These are phyloP conservation scores for Ianthella basta DNA, from an alignment of 37 sponge, comb jelly and placozoan genomes.

Conservation along the genomic window DNA sequence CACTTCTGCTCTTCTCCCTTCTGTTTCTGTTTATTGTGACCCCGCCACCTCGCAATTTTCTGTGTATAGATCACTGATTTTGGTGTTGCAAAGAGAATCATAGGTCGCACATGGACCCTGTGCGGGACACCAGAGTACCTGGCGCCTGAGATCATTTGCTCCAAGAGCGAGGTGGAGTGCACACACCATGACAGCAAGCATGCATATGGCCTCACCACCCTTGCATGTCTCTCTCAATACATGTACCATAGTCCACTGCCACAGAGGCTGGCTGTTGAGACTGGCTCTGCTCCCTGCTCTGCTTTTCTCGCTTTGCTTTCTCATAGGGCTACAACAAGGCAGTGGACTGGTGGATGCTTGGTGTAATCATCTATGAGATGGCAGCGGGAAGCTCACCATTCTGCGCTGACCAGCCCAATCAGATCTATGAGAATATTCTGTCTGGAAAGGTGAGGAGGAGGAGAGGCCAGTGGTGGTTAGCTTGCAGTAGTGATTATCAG, in stretches of 20 bases:
- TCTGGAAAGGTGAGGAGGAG: conserved; percentile 84
- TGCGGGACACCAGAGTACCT: conserved; percentile 99
- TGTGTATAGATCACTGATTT: conserved; percentile 90
- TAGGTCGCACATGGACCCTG: conserved; percentile 97
- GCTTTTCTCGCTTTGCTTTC: background rate
- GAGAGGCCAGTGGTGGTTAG: too few relatives aligned
- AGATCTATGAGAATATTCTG: conserved; percentile 99
- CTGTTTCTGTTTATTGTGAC: too few relatives aligned
- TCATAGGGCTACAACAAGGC: conserved; percentile 98
- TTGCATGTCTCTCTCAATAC: background rate
- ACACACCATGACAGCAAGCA: too few relatives aligned
- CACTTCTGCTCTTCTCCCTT: too few relatives aligned
- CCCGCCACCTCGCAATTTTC: too few relatives aligned
- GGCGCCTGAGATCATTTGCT: conserved; percentile 92
- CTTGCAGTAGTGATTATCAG: too few relatives aligned
- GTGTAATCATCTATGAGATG: conserved; percentile 99
- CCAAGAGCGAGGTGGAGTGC: conserved; percentile 56
- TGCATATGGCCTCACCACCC: too few relatives aligned
- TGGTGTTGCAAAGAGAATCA: conserved; percentile 97
- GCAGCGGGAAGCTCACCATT: conserved; percentile 99
- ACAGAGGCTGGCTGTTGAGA: too few relatives aligned
- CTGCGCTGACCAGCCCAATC: conserved; percentile 99
- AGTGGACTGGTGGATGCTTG: conserved; percentile 99
- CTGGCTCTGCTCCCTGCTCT: background rate
- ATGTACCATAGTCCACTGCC: background rate